Evolutionary conservation across 2,113 vertebrate genomes (phyloP).

Genomic region (Gnathonemus longibarbis): DNA sequence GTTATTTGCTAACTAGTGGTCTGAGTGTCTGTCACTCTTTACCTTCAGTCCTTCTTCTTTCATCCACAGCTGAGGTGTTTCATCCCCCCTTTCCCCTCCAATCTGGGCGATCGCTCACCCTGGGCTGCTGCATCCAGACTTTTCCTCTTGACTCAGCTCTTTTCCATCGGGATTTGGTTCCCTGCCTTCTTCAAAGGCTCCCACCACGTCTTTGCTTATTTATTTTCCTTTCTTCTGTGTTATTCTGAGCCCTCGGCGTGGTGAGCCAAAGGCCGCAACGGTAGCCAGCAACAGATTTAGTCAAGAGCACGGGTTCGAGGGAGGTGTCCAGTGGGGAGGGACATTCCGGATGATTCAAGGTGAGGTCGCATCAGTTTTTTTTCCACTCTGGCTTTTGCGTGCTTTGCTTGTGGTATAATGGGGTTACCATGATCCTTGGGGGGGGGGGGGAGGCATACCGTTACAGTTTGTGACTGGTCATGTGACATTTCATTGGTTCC

Average conservation of each 20-base stretch:
- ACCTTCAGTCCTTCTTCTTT: neutral
- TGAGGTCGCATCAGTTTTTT: neutral
- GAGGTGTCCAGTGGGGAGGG: too few relatives aligned
- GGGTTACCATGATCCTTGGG: neutral
- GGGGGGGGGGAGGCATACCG: neutral
- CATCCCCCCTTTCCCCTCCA: neutral
- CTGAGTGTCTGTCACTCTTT: neutral
- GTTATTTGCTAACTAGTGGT: neutral
- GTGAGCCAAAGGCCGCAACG: neutral
- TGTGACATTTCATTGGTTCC: neutral
- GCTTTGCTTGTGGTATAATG: neutral
- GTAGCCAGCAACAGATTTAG: constrained; percentile 5
- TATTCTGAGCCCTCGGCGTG: neutral
- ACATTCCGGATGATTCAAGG: neutral
- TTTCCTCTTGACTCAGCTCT: neutral
- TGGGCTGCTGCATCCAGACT: neutral
- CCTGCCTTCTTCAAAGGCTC: neutral
- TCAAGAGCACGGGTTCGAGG: neutral
- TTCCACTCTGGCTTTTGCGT: neutral
- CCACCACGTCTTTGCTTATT: neutral
- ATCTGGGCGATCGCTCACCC: neutral
- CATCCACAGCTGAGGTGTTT: neutral
- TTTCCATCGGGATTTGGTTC: neutral
- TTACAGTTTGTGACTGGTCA: neutral
- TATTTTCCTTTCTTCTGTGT: neutral